Base-by-base conservation (phyloP, 2,888 invertebrate genomes). In the Pecten maximus region DNA sequence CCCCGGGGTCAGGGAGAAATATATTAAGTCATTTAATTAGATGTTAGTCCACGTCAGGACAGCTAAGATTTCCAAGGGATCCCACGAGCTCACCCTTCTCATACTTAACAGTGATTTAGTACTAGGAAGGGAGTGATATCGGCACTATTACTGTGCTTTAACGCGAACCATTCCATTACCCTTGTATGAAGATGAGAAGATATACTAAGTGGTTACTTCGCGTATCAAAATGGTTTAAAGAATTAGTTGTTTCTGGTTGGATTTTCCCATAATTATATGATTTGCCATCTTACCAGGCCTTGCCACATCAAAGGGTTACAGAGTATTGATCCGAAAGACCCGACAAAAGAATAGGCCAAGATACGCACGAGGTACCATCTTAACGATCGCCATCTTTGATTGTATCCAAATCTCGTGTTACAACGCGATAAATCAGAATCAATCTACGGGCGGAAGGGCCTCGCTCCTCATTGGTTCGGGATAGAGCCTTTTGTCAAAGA, bases 161-260 rank as follows among this genome's bases (percentile, higher is more conserved):
- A 54, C 54, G n/a, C 23, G 23, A n/a, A 8, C 35, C 74, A 74
- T 74, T 74, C 74, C 74, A 35, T 35, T 74, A 74, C 74, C 35
- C 74, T 10, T 74, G 74, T 74, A 74, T 12, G 74, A 15, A 74
- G 74, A 74, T 74, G 74, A 74, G 74, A 35, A 23, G 74, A 74
- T 35, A 74, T 74, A 3, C 74, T 74, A 74, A 74, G 28, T 74
- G 74, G 28, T 74, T 74, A 74, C 74, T 35, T 35, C 15, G 74
- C 74, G 74, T 74, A 74, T 74, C 74, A 74, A 74, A 74, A 74
- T 74, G 74, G 74, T 74, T 74, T 74, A 74, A 74, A 74, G 74
- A 74, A 74, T 74, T 74, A 35, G 74, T 54, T 74, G 74, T 74
- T 74, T 74, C 74, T 74, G 35, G 74, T 74, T 35, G 74, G 74